Percentiles rank a stretch among this genome's conserved stretches.
These are phyloP conservation scores for Hyperoplus lanceolatus DNA, from an alignment of 2,797 vertebrate species.

Conservation along the genomic window DNA sequence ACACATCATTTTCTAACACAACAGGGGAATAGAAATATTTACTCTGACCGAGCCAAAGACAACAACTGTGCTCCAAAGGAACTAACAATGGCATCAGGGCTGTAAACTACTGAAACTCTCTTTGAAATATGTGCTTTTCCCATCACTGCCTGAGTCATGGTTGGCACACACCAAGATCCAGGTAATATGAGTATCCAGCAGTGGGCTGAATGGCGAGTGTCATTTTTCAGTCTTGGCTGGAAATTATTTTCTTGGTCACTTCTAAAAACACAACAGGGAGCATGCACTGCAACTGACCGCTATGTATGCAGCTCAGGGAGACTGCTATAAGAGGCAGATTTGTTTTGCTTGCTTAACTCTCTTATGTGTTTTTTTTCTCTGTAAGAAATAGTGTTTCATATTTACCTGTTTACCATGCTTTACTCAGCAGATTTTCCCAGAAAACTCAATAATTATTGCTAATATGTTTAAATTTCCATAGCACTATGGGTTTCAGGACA, in stretches of 20 bases:
- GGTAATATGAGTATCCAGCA: constrained; percentile 2
- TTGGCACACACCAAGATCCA: neutral
- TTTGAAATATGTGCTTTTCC: constrained; percentile 65
- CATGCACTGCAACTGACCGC: neutral
- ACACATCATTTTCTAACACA: constrained; percentile 74
- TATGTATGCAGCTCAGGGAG: constrained; percentile 7
- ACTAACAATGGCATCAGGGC: constrained; percentile 65
- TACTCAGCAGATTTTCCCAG: neutral
- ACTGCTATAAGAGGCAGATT: neutral
- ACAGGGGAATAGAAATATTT: constrained; percentile 72
- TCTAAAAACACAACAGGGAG: constrained; percentile 20
- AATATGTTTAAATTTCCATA: no score
- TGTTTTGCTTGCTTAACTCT: neutral
- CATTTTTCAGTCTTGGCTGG: constrained; percentile 18
- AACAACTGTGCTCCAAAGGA: constrained; percentile 58
- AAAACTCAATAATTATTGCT: no score
- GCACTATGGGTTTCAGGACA: no score
- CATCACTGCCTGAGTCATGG: constrained; percentile 12
- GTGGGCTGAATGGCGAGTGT: neutral
- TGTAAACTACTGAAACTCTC: constrained; percentile 47
- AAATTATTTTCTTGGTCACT: constrained; percentile 30
- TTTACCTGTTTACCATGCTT: neutral
- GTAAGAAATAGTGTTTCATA: neutral
- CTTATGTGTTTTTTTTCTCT: neutral
- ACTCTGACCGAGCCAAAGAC: constrained; percentile 66